phyloP scores from a whole-genome alignment of 2,797 vertebrate genomes.

The Furcifer pardalis region DNA sequence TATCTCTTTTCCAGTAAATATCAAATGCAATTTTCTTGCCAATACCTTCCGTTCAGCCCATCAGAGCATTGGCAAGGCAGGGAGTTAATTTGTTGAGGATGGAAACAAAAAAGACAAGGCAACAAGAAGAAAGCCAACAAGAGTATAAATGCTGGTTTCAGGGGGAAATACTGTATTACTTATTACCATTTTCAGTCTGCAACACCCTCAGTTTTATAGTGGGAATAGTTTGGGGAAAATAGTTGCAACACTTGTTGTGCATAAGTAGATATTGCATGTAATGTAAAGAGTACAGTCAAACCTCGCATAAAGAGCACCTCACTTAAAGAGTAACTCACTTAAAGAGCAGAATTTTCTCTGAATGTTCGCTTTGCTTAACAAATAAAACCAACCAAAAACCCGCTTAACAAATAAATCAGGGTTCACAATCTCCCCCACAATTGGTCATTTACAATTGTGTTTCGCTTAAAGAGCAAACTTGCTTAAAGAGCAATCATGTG shows the following conservation, averaged over 20 bases:
- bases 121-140: not conserved
- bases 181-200: not conserved
- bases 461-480: no score
- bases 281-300: not conserved
- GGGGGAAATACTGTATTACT: no score
- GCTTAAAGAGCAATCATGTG: no score
- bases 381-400: no score
- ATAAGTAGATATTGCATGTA: not conserved
- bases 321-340: no score
- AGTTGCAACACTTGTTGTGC: not conserved
- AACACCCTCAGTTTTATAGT: not conserved
- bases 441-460: no score
- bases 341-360: no score
- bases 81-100: not conserved
- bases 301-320: no score
- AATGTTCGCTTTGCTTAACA: no score
- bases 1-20: slow-evolving; percentile 28
- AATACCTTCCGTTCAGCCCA: slow-evolving; percentile 24
- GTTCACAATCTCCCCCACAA: no score
- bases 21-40: slow-evolving; percentile 32
- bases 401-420: no score
- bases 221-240: not conserved
- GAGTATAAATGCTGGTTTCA: not conserved
- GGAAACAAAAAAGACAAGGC: not conserved
- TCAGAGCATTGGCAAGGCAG: not conserved